Conservation (phyloP, 2,113 vertebrate genomes). For the Dicrurus megarhynchus region DNA sequence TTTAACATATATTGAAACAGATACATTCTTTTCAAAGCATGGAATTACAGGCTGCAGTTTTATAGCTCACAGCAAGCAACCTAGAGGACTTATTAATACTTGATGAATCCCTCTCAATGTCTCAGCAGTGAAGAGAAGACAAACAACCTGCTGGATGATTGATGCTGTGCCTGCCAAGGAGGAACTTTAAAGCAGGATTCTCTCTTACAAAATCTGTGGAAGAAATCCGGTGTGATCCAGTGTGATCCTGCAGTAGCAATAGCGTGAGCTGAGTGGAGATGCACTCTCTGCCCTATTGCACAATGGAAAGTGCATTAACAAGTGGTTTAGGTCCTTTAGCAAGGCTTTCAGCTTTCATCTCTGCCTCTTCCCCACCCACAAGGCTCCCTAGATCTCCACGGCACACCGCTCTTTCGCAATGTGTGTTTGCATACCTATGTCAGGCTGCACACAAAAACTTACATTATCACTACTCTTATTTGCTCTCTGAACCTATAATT, state of each 20-base stretch:
- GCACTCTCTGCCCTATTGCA: not conserved
- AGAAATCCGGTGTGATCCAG: not conserved
- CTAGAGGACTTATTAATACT: constrained; percentile 42
- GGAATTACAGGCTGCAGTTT: not conserved
- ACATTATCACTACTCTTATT: not conserved
- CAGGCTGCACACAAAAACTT: not conserved
- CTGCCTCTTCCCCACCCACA: not conserved
- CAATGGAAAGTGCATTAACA: not conserved
- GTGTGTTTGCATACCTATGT: not conserved
- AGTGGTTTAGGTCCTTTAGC: not conserved
- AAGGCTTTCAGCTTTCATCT: not conserved
- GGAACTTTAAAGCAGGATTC: not conserved
- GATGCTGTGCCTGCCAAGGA: not conserved
- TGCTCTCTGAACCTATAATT: not conserved
- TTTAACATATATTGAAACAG: not conserved
- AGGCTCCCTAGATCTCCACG: not conserved
- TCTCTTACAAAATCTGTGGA: not conserved
- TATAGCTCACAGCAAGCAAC: not conserved
- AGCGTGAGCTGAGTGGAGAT: rapidly evolving
- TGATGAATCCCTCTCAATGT: constrained; percentile 25
- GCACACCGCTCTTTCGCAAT: not conserved
- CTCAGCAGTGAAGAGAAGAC: not conserved
- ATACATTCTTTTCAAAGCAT: not conserved
- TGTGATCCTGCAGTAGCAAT: not conserved
- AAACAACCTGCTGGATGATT: constrained; percentile 17